These are phyloP conservation scores for Pherbina coryleti DNA, from an alignment of 2,888 invertebrate species.

Conservation along the genomic window DNA sequence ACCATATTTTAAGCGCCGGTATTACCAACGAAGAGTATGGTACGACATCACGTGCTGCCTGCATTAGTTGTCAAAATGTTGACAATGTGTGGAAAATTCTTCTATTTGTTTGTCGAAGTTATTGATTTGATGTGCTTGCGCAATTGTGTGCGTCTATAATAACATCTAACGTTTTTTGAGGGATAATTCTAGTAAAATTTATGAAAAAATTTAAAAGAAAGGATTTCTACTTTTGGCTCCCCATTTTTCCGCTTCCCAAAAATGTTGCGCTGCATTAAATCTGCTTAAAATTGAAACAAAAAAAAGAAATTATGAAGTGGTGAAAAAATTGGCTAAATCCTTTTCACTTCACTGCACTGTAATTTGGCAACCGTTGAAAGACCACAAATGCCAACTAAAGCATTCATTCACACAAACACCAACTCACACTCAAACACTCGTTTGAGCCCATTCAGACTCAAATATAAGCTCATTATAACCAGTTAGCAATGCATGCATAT, in stretches of 20 bases:
- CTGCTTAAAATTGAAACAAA: background rate
- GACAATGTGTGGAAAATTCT: constrained; percentile 1
- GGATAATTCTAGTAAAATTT: background rate
- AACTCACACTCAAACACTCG: constrained; percentile 9
- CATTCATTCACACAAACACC: background rate
- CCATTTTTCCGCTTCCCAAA: background rate
- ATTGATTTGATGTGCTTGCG: constrained; percentile 18
- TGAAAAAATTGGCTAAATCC: background rate
- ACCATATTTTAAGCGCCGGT: background rate
- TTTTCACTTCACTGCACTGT: constrained; percentile 6
- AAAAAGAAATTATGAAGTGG: background rate
- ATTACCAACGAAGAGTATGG: background rate
- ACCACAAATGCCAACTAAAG: constrained; percentile 19
- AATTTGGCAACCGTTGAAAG: constrained; percentile 21
- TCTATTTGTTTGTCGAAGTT: constrained; percentile 5
- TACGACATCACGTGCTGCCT: constrained; percentile 3
- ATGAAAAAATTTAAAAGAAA: background rate
- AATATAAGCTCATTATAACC: constrained; percentile 13
- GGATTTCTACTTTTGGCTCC: background rate
- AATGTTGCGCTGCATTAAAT: background rate
- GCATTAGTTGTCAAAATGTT: constrained; percentile 20
- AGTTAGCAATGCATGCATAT: background rate
- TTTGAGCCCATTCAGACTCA: background rate
- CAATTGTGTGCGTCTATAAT: background rate
- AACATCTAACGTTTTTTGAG: background rate